phyloP scores from a whole-genome alignment of 2,113 vertebrate species.

The Xenus cinereus region DNA sequence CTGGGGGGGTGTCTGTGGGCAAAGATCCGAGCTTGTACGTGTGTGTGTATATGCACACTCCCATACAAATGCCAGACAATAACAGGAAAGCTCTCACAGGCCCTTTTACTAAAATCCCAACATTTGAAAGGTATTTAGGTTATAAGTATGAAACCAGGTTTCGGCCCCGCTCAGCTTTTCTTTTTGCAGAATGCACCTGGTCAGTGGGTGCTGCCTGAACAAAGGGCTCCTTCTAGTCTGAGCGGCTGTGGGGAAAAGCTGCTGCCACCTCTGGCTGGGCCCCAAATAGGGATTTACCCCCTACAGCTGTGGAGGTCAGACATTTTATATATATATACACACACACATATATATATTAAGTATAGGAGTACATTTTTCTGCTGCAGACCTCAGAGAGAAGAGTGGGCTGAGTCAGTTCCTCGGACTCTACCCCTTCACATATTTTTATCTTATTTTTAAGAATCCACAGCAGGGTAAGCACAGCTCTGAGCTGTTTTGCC shows the following conservation, averaged over 20 bases:
- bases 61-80: background rate
- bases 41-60: fast-evolving
- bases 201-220: background rate
- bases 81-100: background rate
- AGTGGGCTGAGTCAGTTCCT: background rate
- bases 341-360: background rate
- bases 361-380: background rate
- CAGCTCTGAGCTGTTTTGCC: background rate
- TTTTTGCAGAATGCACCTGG: background rate
- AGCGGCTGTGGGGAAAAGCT: background rate
- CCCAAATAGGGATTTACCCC: background rate
- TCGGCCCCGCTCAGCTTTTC: background rate
- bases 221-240: background rate
- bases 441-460: background rate
- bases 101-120: background rate
- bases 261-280: background rate
- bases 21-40: background rate
- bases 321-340: background rate
- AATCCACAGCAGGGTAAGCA: background rate
- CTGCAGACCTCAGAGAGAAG: background rate
- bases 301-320: background rate
- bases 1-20: background rate
- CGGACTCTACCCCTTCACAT: background rate
- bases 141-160: background rate
- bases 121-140: background rate